Conservation (phyloP, 1,140 invertebrate species). For the Psilanteris sp. region DNA sequence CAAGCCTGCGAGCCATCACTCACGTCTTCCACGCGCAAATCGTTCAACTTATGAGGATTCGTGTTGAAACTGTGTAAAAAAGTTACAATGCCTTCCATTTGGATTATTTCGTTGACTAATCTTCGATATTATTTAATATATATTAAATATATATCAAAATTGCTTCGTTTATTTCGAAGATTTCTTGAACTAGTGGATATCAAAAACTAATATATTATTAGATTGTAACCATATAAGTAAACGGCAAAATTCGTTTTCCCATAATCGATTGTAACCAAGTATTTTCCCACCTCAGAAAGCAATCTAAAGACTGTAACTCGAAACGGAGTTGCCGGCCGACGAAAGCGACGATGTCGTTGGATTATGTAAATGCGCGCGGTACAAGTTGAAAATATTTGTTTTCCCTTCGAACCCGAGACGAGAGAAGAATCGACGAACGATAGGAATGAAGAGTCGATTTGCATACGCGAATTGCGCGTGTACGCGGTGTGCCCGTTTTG, state of each 20-base stretch:
- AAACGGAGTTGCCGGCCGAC: conserved; percentile 27
- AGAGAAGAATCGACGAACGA: conserved; percentile 38
- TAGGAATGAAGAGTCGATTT: conserved; percentile 48
- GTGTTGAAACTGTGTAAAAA: conserved; percentile 55
- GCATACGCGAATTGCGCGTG: conserved; percentile 42
- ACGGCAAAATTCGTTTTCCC: too few relatives aligned
- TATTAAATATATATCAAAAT: too few relatives aligned
- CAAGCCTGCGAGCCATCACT: conserved; percentile 59
- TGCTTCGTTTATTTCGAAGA: too few relatives aligned
- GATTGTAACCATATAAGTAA: too few relatives aligned
- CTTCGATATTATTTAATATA: too few relatives aligned
- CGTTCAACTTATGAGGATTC: conserved; percentile 49
- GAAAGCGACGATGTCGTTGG: conserved; percentile 41
- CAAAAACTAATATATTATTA: too few relatives aligned
- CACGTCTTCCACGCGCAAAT: conserved; percentile 61
- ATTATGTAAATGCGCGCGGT: conserved; percentile 55
- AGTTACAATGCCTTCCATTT: conserved; percentile 42
- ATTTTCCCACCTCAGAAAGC: conserved; percentile 44
- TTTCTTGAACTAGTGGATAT: too few relatives aligned
- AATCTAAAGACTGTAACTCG: conserved; percentile 41
- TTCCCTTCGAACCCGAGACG: conserved; percentile 28
- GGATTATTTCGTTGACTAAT: too few relatives aligned
- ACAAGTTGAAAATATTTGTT: conserved; percentile 59
- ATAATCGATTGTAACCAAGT: too few relatives aligned
- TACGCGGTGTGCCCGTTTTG: conserved; percentile 30